Base-by-base conservation (phyloP, 2,888 invertebrate genomes). In the Polietes domitor region DNA sequence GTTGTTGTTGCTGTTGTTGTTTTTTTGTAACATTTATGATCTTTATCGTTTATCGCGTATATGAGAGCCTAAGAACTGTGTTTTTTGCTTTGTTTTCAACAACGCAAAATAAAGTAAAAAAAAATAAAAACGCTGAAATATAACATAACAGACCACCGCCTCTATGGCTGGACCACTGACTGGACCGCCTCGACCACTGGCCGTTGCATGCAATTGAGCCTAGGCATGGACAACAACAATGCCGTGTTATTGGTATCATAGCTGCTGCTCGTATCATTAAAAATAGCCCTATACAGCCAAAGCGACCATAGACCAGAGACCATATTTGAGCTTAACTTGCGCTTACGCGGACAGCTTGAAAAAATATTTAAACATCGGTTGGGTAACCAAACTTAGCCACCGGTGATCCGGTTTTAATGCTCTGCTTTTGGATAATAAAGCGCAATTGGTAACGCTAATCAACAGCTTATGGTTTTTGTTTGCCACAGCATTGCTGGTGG, bases 361-460 rank as follows among this genome's bases (percentile, higher is more conserved):
- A 19, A 80, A 19, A 76, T 37, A 71, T 50, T 37, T 21, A 77
- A 70, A 17, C 76, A 80, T 80, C 74, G 77, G 80, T 83, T 77
- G 72, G 74, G 83, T 72, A 83, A 77, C 83, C 84, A 84, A 76
- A 47, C 78, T 75, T 78, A 81, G 84, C 84, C 78, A 84, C 65
- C 72, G 73, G 78, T 81, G 84, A 84, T 84, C 84, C 72, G 81
- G 81, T 84, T 84, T 84, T 80, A 65, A 78, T 78, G 58, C 53
- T 71, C 43, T 41, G 37, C 37, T 78, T 72, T 76, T 78, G 75
- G 74, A 78, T 78, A 84, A 81, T 84, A 84, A 81, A 68, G 68
- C 81, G 65, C 84, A 84, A 84, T 81, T 84, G 84, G 84, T 81
- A 84, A 84, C 84, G 84, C 81, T 84, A 78, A 84, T 84, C 84